Evolutionary conservation across 2,797 vertebrate species (phyloP).

Genomic region (Micromesistius poutassou): DNA sequence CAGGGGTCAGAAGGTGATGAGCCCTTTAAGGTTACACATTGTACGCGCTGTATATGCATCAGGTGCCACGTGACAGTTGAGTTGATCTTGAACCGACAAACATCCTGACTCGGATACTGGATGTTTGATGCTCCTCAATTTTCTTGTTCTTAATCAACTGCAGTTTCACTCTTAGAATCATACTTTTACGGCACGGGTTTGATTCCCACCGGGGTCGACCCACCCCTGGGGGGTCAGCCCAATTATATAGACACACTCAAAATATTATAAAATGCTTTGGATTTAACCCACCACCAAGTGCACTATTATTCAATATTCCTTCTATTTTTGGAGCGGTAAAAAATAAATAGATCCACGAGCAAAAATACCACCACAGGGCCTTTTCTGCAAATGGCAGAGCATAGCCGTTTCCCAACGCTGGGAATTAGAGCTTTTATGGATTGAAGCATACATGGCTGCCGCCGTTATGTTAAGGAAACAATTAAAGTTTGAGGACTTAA

Average conservation of each 20-base stretch:
- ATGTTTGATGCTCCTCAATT: no score
- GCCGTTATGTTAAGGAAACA: constrained; percentile 39
- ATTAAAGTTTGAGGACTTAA: constrained; percentile 52
- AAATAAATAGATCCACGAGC: no score
- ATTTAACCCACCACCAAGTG: no score
- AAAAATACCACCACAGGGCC: no score
- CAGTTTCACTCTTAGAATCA: no score
- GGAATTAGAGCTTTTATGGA: neutral
- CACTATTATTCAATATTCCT: no score
- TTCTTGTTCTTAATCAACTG: neutral
- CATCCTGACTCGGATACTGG: neutral
- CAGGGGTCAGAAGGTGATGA: neutral
- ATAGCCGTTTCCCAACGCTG: neutral
- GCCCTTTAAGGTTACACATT: neutral
- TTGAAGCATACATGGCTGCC: constrained; percentile 22
- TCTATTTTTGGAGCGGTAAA: no score
- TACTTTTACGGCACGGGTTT: neutral
- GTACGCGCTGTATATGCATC: neutral
- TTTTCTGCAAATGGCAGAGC: neutral
- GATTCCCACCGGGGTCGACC: neutral
- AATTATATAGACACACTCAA: neutral
- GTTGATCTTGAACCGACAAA: neutral
- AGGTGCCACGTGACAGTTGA: neutral
- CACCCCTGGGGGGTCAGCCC: no score
- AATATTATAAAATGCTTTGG: neutral